These are phyloP conservation scores for Polyploca ridens DNA, from an alignment of 2,888 invertebrate species.

Conservation along the genomic window DNA sequence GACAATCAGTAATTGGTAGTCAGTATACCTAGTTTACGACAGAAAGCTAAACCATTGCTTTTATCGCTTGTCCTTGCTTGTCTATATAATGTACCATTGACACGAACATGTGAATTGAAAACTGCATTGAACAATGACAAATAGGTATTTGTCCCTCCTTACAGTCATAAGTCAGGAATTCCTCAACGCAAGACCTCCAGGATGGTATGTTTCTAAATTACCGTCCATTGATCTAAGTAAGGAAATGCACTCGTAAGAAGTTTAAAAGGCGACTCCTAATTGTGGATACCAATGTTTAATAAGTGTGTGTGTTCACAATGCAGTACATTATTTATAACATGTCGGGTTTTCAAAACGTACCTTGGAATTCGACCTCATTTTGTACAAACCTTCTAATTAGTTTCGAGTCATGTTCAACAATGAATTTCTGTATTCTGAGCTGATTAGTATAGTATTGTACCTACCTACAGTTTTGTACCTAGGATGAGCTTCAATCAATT, in stretches of 20 bases:
- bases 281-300: not conserved
- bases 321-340: not conserved
- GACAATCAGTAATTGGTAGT: not conserved
- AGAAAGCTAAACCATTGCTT: not conserved
- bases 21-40: not conserved
- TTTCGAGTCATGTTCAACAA: constrained; percentile 12
- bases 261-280: constrained; percentile 18
- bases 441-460: not conserved
- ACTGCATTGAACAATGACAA: not conserved
- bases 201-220: constrained; percentile 21
- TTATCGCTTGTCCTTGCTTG: not conserved
- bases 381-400: constrained; percentile 10
- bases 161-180: constrained; percentile 2
- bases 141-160: not conserved
- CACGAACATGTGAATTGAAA: not conserved
- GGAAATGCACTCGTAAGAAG: constrained; percentile 28
- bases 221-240: constrained; percentile 47
- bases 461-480: not conserved
- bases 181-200: constrained; percentile 17
- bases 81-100: not conserved
- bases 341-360: constrained; percentile 7
- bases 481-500: not conserved
- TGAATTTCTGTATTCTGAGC: not conserved
- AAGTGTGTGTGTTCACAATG: constrained; percentile 5
- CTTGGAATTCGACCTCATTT: constrained; percentile 13